Conservation (phyloP, 2,888 invertebrate genomes). For the Mythimna lalbum region DNA sequence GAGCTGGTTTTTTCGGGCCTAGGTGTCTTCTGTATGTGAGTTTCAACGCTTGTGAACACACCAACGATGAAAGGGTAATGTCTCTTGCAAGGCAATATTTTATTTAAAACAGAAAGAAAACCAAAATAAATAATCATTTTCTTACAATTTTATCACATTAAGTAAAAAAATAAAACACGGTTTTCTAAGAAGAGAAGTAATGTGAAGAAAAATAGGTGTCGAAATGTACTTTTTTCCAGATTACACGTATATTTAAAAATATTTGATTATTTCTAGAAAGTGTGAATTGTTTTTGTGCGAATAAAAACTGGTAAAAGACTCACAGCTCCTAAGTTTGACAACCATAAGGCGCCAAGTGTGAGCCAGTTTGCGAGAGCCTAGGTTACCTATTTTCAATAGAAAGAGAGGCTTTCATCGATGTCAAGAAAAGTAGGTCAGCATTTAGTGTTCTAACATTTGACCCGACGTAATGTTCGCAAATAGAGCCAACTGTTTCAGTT, state of each 20-base stretch:
- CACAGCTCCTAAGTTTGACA: conserved; percentile 29
- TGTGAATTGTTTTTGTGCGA: too few species aligned
- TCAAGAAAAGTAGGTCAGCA: conserved; percentile 78
- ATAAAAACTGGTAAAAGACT: neutral
- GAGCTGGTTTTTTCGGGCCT: too few species aligned
- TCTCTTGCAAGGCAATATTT: too few species aligned
- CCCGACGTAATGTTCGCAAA: conserved; percentile 32
- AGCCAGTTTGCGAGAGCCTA: conserved; percentile 62
- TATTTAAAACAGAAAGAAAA: too few species aligned
- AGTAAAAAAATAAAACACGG: neutral
- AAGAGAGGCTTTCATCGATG: conserved; percentile 79
- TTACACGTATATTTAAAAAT: neutral
- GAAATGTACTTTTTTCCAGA: neutral
- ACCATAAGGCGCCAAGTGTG: conserved; percentile 69
- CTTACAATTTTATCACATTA: neutral
- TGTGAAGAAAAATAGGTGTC: neutral
- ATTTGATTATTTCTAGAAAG: neutral
- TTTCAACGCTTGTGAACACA: neutral
- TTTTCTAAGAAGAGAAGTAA: neutral
- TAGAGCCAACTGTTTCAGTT: conserved; percentile 10
- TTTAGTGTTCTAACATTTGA: conserved; percentile 71
- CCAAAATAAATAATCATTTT: neutral
- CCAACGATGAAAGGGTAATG: neutral
- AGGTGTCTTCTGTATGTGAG: too few species aligned
- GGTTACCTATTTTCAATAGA: conserved; percentile 75